A percentile compares a stretch with the other conserved stretches of the same genome.
These are phyloP conservation scores for Nasua narica DNA, from an alignment of 2,797 vertebrate species.

Conservation along the genomic window DNA sequence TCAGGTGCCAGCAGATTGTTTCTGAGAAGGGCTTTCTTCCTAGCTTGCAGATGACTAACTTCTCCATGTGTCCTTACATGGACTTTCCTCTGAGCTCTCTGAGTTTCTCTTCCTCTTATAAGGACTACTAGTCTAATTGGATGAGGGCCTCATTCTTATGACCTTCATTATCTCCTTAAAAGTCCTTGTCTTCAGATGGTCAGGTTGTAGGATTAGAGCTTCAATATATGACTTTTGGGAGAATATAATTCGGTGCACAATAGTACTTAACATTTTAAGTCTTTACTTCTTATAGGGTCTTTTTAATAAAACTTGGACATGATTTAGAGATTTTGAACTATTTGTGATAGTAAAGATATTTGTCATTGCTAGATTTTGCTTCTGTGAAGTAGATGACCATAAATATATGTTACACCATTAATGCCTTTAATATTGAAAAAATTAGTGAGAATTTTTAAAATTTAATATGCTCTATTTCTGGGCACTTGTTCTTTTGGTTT, in stretches of 20 bases:
- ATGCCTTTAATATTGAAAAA: background rate
- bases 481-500: background rate
- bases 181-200: background rate
- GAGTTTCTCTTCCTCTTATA: background rate
- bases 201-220: background rate
- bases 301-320: background rate
- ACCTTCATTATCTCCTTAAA: too few species aligned
- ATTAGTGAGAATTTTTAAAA: background rate
- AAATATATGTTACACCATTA: background rate
- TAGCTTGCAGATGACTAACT: background rate
- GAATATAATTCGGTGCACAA: too few species aligned
- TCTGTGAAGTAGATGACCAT: background rate
- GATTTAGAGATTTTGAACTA: background rate
- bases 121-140: too few species aligned
- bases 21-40: background rate
- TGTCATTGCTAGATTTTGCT: too few species aligned
- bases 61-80: background rate
- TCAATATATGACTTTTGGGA: background rate
- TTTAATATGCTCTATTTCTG: background rate
- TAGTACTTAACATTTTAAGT: too few species aligned
- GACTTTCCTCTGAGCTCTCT: background rate
- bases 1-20: too few species aligned
- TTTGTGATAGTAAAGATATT: too few species aligned
- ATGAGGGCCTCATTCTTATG: too few species aligned
- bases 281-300: too few species aligned